Evolutionary conservation across 1,140 invertebrate species (phyloP), one percentile per base, ranked within the genome.

Genomic region (Colletes gigas): DNA sequence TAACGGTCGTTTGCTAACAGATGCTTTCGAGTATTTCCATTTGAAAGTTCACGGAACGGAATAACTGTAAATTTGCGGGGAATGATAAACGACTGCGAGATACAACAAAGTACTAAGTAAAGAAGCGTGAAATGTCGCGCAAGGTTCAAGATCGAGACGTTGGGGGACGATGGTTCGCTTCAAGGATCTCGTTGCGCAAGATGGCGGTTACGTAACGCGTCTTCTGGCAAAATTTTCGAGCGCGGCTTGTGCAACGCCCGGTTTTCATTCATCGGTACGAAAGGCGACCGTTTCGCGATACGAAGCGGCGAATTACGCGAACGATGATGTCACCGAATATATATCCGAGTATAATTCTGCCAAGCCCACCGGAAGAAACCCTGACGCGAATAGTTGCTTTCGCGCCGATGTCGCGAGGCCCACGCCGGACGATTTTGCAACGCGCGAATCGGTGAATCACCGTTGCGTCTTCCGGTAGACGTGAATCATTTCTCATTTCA

Each of bases 261-360:
- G 30, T 60, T 60, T 78, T 60, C 66, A 62, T 78, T 70, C 44
- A 50, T 12, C 55, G 30, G 8, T n/a, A 39, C 39, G 21, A 44
- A 30, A 30, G 30, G 30, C 30, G 30, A 44, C 57, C n/a, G 19
- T 21, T 19, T 60, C 19, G 41, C 44, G 71, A 73, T 12, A n/a
- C 30, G 17, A 50, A 62, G 12, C 9, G 71, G 57, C 15, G 15
- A 50, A 50, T 73, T 62, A 39, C 15, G 17, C 12, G 17, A 12
- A 12, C 74, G 65, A 60, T 54, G 74, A 68, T 69, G 44, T 77
- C 65, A 77, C 17, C 19, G 44, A 69, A 69, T 62, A 57, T 78
- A 60, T 41, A 14, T n/a, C 8, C 15, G 39, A 39, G 30, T 47
- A 14, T 57, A 50, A 50, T 57, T 70, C 30, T 78, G 67, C 66